Percentiles rank a stretch among this genome's conserved stretches.
phyloP scores from a whole-genome alignment of 1,140 invertebrate genomes.

The Popillia japonica region DNA sequence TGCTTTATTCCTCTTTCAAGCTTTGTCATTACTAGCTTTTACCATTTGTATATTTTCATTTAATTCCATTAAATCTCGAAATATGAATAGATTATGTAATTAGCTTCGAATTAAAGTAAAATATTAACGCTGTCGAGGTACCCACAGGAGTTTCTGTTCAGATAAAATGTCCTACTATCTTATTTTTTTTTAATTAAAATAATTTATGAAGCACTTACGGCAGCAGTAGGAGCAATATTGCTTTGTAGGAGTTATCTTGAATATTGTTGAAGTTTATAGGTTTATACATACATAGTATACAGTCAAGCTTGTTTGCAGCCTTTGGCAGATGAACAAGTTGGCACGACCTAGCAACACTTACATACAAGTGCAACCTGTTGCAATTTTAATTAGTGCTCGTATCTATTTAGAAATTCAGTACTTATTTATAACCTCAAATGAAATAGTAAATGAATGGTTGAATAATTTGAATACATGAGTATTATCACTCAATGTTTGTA shows the following conservation, averaged over 20 bases:
- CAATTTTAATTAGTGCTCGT: background rate
- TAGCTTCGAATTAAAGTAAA: background rate
- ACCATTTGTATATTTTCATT: background rate
- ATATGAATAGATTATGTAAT: background rate
- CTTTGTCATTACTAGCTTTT: background rate
- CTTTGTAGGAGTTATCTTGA: background rate
- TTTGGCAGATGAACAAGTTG: constrained; percentile 1
- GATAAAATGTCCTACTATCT: background rate
- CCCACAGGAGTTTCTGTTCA: background rate
- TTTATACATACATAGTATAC: too few relatives aligned
- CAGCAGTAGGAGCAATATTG: background rate
- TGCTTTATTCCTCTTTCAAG: background rate
- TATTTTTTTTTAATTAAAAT: background rate
- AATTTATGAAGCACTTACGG: background rate
- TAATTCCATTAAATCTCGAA: background rate
- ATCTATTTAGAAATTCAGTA: background rate
- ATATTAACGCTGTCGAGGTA: background rate
- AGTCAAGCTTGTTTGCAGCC: background rate
- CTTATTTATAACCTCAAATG: background rate
- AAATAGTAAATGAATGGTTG: too few relatives aligned
- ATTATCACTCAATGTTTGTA: background rate
- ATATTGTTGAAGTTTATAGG: background rate
- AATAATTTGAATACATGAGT: too few relatives aligned
- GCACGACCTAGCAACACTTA: background rate
- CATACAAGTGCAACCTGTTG: background rate